Conservation (phyloP, 2,888 invertebrate genomes). For the Meganola albula region DNA sequence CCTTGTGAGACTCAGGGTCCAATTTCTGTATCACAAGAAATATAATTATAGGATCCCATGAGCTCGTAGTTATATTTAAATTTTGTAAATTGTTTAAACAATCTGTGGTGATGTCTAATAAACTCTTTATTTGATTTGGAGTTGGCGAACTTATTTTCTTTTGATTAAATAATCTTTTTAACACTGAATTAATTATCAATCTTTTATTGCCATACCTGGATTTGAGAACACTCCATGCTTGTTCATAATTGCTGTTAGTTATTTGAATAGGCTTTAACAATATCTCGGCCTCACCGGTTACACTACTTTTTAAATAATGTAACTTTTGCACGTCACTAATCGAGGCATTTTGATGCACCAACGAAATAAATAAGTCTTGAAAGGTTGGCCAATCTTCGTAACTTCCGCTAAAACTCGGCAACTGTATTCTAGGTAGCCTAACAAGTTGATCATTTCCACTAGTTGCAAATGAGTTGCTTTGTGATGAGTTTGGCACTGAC, state of each 20-base stretch:
- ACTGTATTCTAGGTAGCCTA: constrained; percentile 8
- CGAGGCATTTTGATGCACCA: neutral
- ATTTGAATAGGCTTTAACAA: too few species aligned
- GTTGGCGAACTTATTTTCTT: constrained; percentile 1
- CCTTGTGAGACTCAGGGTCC: neutral
- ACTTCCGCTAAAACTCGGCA: constrained; percentile 9
- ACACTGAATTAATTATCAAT: constrained; percentile 1
- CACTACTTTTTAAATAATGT: neutral
- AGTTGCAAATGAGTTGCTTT: neutral
- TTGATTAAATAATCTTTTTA: neutral
- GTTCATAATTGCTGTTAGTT: neutral
- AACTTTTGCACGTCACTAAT: constrained; percentile 1
- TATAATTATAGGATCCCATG: neutral
- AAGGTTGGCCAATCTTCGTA: constrained; percentile 2
- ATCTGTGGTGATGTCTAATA: constrained; percentile 1
- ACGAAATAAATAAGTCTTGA: neutral
- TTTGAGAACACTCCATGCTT: neutral
- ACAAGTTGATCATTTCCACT: too few species aligned
- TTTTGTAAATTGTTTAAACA: neutral
- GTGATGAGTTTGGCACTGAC: neutral
- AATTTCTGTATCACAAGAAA: neutral
- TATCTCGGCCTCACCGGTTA: neutral
- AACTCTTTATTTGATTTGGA: neutral
- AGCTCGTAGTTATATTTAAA: neutral
- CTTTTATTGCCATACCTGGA: constrained; percentile 3